Percentiles rank a stretch among this genome's conserved stretches.
phyloP scores from a whole-genome alignment of 2,797 vertebrate species.

The Oryzias dopingdopingensis region DNA sequence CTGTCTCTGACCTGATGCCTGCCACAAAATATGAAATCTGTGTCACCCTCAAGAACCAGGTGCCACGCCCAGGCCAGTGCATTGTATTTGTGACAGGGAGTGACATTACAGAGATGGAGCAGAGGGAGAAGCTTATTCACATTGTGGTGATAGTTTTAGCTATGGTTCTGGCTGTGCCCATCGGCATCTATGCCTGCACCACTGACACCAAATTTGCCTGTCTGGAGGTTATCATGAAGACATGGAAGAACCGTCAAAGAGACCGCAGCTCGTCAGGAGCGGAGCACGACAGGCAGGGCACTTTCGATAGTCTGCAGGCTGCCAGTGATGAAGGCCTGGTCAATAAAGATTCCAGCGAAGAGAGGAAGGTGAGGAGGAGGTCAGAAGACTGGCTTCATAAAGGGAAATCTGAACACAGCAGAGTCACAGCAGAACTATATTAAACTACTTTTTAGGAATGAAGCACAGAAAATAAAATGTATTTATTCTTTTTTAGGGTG shows the following conservation, averaged over 20 bases:
- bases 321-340: slow-evolving; percentile 81
- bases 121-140: slow-evolving; percentile 87
- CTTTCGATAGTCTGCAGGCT: slow-evolving; percentile 81
- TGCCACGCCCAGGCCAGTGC: slow-evolving; percentile 80
- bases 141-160: slow-evolving; percentile 87
- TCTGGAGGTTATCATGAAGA: slow-evolving; percentile 62
- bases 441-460: slow-evolving; percentile 37
- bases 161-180: slow-evolving; percentile 85
- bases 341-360: slow-evolving; percentile 69
- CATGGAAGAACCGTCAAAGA: slow-evolving; percentile 67
- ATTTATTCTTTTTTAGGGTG: no score
- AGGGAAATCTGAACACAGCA: slow-evolving; percentile 61
- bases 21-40: slow-evolving; percentile 91
- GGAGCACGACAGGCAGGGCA: slow-evolving; percentile 73
- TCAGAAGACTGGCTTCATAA: slow-evolving; percentile 69
- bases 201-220: slow-evolving; percentile 80
- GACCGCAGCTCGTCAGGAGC: slow-evolving; percentile 22
- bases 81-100: slow-evolving; percentile 89
- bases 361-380: slow-evolving; percentile 67
- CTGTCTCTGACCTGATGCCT: slow-evolving; percentile 82
- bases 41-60: slow-evolving; percentile 80
- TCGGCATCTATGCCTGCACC: slow-evolving; percentile 87
- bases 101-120: slow-evolving; percentile 83
- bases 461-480: background rate
- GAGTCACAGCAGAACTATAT: slow-evolving; percentile 78